These are phyloP conservation scores for Propsilocerus akamusi DNA, from an alignment of 1,140 invertebrate species.

Conservation along the genomic window DNA sequence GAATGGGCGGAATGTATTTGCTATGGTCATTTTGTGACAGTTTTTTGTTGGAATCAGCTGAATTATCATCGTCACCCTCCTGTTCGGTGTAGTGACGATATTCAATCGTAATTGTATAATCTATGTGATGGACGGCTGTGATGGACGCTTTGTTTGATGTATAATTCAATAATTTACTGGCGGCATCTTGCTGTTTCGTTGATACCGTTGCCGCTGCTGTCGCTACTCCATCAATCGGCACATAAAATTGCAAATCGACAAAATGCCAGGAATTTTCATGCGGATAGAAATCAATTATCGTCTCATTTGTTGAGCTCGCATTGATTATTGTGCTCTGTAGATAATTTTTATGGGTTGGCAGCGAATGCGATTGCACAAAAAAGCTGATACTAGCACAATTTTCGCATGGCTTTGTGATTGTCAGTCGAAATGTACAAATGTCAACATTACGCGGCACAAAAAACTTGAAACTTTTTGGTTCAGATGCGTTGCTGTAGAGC, in stretches of 20 bases:
- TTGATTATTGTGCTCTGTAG: conserved; percentile 13
- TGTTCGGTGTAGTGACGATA: conserved; percentile 7
- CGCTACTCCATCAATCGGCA: not conserved
- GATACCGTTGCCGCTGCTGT: not conserved
- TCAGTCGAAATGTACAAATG: conserved; percentile 14
- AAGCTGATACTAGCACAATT: conserved; percentile 17
- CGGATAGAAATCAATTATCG: conserved; percentile 28
- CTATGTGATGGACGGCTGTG: not conserved
- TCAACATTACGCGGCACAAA: conserved; percentile 21
- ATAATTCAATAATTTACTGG: no score
- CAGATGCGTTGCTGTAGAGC: conserved; percentile 8
- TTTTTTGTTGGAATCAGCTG: conserved; percentile 14
- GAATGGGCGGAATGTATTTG: conserved; percentile 11
- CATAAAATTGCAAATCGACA: conserved; percentile 22
- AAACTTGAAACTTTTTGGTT: conserved; percentile 21
- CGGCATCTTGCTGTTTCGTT: not conserved
- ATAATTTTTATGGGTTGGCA: conserved; percentile 12
- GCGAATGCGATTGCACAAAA: conserved; percentile 16
- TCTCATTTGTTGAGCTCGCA: conserved; percentile 16
- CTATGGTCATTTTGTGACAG: conserved; percentile 21
- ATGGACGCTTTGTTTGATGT: no score
- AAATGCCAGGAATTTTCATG: conserved; percentile 37
- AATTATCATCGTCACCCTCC: conserved; percentile 4
- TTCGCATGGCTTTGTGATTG: conserved; percentile 13
- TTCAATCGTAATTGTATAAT: conserved; percentile 6